These are phyloP conservation scores for Porites lobata DNA, from an alignment of 92 coral and sea anemone genomes.

Conservation along the genomic window DNA sequence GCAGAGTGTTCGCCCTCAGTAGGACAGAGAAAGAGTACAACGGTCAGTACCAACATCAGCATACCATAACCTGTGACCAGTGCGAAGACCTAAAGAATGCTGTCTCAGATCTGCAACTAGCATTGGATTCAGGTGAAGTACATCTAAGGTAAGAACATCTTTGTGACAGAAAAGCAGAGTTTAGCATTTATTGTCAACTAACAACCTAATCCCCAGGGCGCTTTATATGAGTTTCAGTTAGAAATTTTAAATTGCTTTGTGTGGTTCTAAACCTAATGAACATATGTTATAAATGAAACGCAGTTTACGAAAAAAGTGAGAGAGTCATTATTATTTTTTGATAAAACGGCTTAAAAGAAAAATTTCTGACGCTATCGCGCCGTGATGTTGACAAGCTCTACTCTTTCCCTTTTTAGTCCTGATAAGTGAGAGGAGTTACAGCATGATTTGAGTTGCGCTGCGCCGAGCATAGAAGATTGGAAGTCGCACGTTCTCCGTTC, in stretches of 20 bases:
- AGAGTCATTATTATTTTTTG: background rate
- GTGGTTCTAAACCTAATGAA: background rate
- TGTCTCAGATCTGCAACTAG: slow-evolving; percentile 12
- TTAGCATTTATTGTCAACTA: slow-evolving; percentile 2
- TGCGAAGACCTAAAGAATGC: slow-evolving; percentile 16
- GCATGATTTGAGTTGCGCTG: slow-evolving; percentile 8
- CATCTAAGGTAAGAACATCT: slow-evolving; percentile 8
- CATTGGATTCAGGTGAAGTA: background rate
- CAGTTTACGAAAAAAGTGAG: background rate
- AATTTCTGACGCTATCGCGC: background rate
- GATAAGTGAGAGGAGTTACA: slow-evolving; percentile 25
- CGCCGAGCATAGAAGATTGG: slow-evolving; percentile 8
- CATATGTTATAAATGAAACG: background rate
- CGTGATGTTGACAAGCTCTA: slow-evolving; percentile 18
- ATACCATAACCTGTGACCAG: slow-evolving; percentile 11
- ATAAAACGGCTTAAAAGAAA: slow-evolving; percentile 16
- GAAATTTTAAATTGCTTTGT: background rate
- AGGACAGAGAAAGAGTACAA: background rate
- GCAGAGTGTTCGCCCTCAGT: slow-evolving; percentile 19
- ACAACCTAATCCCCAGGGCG: slow-evolving; percentile 17
- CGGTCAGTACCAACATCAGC: slow-evolving; percentile 21
- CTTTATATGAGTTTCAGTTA: background rate
- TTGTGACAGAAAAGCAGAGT: slow-evolving; percentile 18
- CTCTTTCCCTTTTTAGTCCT: slow-evolving; percentile 7
- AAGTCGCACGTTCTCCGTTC: slow-evolving; percentile 31